Evolutionary conservation across 1,140 invertebrate genomes (phyloP), one percentile per base, ranked within the genome.

Genomic region (Himalopsyche phryganea): DNA sequence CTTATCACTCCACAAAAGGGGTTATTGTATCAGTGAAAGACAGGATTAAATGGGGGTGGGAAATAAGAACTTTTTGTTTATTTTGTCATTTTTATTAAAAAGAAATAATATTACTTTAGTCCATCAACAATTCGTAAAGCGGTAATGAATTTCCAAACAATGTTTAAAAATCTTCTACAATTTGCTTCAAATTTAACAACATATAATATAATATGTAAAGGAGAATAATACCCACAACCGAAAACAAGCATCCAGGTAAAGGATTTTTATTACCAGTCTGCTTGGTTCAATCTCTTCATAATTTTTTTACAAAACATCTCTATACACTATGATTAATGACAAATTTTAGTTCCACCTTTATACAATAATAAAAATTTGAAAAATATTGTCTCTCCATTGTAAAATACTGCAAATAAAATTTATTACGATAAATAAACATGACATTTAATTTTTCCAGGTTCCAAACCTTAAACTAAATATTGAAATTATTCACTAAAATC

Each of bases 151-250:
- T 52, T 55, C 28, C n/a, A 56, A 55, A 44, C 55, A 42, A 20
- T 35, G 35, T 47, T 49, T 20, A 33, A 52, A 53, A 52, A 32
- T 23, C 51, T 17, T 33, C 28, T 23, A 14, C 13, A 47, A 20
- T 38, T 38, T 41, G 38, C 40, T 50, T 50, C 35, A 50, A 50
- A 53, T 55, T 46, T 60, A 60, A 54, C 52, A 50, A 41, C 36
- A 41, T 59, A 41, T 36, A 44, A 58, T 28, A 28, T 50, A 56
- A 62, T 53, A 53, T 48, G 51, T 58, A 40, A 58, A 55, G 42
- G 48, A 62, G 46, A 53, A 62, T 58, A 57, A 55, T 57, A 62
- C 60, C 60, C 60, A 62, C 60, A 62, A 62, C 60, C 60, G 51
- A 57, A 52, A 57, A 61, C 53, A 61, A 61, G 58, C 57, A 53